Conservation (phyloP, 1,140 invertebrate genomes). For the Hormaphis cornu region DNA sequence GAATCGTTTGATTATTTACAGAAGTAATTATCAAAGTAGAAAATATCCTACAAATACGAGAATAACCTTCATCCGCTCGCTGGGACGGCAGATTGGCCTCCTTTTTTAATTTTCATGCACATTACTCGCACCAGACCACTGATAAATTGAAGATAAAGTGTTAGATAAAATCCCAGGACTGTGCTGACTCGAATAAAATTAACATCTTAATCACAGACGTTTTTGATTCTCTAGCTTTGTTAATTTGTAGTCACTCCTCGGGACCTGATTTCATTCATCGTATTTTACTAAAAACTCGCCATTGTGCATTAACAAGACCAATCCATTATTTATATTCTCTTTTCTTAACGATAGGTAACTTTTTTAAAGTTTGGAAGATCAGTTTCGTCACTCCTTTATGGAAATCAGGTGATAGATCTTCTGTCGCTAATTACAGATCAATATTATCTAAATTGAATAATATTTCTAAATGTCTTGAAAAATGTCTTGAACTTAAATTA, state of each 20-base stretch:
- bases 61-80: too few species aligned
- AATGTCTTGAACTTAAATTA: neutral
- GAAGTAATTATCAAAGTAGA: too few species aligned
- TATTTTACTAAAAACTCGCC: neutral
- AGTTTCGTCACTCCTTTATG: neutral
- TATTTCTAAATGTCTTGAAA: constrained; percentile 22
- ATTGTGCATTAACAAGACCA: neutral
- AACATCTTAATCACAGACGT: neutral
- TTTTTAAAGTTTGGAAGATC: neutral
- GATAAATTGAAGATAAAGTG: too few species aligned
- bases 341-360: neutral
- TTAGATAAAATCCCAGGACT: too few species aligned
- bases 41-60: too few species aligned
- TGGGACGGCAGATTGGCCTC: too few species aligned
- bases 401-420: constrained; percentile 1
- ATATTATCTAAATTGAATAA: constrained; percentile 15
- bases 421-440: constrained; percentile 20
- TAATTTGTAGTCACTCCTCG: neutral
- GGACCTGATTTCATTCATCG: neutral
- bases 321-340: neutral
- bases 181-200: too few species aligned
- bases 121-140: too few species aligned
- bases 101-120: too few species aligned
- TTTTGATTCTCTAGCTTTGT: neutral
- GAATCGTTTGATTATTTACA: too few species aligned